A percentile compares a stretch with the other conserved stretches of the same genome.
Evolutionary conservation across 2,113 vertebrate species (phyloP).

Genomic region (Syngnathus typhle): DNA sequence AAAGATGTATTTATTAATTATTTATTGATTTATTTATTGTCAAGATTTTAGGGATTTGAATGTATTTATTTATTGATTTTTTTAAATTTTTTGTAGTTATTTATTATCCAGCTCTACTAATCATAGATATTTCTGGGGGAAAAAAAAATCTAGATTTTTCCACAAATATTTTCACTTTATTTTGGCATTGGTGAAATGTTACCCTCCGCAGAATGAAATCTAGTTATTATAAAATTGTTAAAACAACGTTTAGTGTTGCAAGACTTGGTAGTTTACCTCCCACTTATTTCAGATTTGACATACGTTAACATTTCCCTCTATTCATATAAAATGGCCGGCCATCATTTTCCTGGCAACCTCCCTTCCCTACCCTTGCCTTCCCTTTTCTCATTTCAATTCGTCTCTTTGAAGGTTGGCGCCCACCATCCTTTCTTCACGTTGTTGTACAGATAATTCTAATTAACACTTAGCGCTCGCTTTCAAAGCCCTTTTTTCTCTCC

Average conservation of each 20-base stretch:
- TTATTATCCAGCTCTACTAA: background rate
- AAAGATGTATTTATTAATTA: too few species aligned
- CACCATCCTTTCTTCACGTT: constrained; percentile 14
- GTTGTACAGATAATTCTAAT: constrained; percentile 8
- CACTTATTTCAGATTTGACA: constrained; percentile 36
- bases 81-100: too few species aligned
- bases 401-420: constrained; percentile 23
- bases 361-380: constrained; percentile 7
- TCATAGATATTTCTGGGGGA: background rate
- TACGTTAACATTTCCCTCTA: constrained; percentile 41
- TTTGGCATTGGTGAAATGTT: background rate
- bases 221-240: background rate
- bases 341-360: constrained; percentile 35
- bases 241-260: background rate
- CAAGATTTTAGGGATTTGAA: too few species aligned
- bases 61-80: too few species aligned
- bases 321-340: constrained; percentile 41
- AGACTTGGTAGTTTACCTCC: background rate
- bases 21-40: too few species aligned
- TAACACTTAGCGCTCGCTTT: constrained; percentile 14
- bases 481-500: constrained; percentile 24
- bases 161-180: background rate
- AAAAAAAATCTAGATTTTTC: background rate
- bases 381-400: constrained; percentile 41
- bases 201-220: background rate